phyloP scores from a whole-genome alignment of 2,797 vertebrate species.

The Emys orbicularis region DNA sequence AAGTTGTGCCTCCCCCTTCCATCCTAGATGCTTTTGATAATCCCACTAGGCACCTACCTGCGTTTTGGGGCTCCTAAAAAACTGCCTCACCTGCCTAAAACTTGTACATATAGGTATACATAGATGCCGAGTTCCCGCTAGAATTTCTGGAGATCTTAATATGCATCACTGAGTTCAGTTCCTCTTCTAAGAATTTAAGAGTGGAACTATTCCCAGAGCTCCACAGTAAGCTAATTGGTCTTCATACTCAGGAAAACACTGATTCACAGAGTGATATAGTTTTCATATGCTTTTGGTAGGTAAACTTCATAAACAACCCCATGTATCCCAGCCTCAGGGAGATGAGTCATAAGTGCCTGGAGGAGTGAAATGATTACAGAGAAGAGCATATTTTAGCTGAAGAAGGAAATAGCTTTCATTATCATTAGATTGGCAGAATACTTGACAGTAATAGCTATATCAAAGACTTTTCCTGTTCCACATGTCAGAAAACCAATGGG shows the following conservation, averaged over 20 bases:
- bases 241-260: neutral
- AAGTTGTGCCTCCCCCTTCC: neutral
- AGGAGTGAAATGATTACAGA: conserved; percentile 66
- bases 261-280: conserved; percentile 25
- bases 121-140: neutral
- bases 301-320: conserved; percentile 46
- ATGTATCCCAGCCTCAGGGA: conserved; percentile 14
- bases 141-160: neutral
- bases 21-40: neutral
- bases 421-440: conserved; percentile 69
- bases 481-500: conserved; percentile 37
- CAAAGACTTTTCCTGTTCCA: conserved; percentile 26
- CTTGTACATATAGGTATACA: neutral
- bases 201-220: neutral
- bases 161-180: neutral
- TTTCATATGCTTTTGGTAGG: conserved; percentile 37
- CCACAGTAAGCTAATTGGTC: conserved; percentile 4
- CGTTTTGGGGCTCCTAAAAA: neutral
- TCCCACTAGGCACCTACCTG: neutral
- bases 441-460: conserved; percentile 69
- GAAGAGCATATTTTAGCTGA: conserved; percentile 73
- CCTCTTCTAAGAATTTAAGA: neutral
- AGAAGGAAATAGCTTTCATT: conserved; percentile 76
- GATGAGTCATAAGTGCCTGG: conserved; percentile 62
- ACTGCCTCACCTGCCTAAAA: neutral